A percentile compares a stretch with the other conserved stretches of the same genome.
Evolutionary conservation across 2,113 vertebrate species (phyloP).

Genomic region (Phodopus roborovskii): DNA sequence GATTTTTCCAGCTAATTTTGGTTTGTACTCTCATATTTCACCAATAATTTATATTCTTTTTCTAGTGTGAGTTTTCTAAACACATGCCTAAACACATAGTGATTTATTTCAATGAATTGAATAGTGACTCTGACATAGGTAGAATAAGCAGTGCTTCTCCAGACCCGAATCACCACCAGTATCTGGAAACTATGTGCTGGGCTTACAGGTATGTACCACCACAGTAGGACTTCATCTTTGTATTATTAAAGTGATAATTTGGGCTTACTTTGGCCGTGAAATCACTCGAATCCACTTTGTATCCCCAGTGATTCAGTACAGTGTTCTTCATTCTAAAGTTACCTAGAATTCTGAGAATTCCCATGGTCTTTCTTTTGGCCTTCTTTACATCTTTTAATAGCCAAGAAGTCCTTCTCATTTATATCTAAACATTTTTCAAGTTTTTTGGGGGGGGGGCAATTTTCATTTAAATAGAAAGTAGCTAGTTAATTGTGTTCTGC

Average conservation of each 20-base stretch:
- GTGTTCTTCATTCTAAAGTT: neutral
- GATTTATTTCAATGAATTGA: neutral
- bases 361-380: neutral
- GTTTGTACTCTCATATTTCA: neutral
- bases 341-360: neutral
- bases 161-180: neutral
- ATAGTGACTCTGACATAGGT: neutral
- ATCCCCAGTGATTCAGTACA: neutral
- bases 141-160: neutral
- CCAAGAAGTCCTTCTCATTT: neutral
- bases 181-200: neutral
- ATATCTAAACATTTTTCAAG: neutral
- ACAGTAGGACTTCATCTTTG: neutral
- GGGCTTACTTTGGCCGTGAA: neutral
- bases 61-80: neutral
- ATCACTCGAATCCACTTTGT: neutral
- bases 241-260: neutral
- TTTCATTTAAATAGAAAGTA: conserved; percentile 35
- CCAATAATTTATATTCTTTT: neutral
- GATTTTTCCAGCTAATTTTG: neutral
- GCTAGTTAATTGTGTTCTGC: neutral
- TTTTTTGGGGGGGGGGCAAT: too few relatives aligned
- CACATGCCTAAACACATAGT: neutral
- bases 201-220: neutral
- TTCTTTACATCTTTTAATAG: neutral